Evolutionary conservation across 2,797 vertebrate genomes (phyloP).

Genomic region (Sebastes itinus): DNA sequence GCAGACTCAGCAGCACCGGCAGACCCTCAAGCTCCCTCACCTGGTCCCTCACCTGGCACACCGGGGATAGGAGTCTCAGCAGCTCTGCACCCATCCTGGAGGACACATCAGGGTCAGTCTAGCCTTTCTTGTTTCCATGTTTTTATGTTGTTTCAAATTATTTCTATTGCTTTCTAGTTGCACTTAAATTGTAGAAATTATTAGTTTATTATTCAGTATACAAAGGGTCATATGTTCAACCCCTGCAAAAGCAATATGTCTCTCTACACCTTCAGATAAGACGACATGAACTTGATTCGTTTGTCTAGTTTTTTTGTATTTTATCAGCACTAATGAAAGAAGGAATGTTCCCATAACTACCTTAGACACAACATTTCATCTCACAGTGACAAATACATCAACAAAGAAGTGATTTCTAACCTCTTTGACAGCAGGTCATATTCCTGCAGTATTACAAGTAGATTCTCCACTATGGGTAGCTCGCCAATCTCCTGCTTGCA

Average conservation of each 20-base stretch:
- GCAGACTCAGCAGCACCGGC: slow-evolving; percentile 89
- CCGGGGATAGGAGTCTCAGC: slow-evolving; percentile 87
- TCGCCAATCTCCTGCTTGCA: slow-evolving; percentile 88
- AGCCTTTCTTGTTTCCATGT: neutral
- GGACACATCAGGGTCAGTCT: neutral
- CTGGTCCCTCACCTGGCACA: slow-evolving; percentile 85
- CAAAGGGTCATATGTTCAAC: neutral
- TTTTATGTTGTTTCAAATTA: neutral
- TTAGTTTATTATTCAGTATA: neutral
- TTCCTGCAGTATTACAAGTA: slow-evolving; percentile 90
- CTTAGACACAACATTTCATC: neutral
- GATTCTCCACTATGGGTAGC: slow-evolving; percentile 85
- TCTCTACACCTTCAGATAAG: neutral
- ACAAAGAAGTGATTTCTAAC: slow-evolving; percentile 59
- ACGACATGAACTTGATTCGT: neutral
- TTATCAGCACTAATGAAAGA: neutral
- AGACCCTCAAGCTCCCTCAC: slow-evolving; percentile 88
- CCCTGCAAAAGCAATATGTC: neutral
- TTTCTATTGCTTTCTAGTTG: neutral
- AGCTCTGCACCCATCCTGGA: slow-evolving; percentile 88
- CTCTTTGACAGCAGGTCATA: slow-evolving; percentile 91
- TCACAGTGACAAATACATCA: neutral
- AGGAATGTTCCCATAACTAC: neutral
- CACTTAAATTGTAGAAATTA: neutral
- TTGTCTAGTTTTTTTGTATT: neutral